These are phyloP conservation scores for Drosophila mayri DNA, from an alignment of 1,140 invertebrate species.

Conservation along the genomic window DNA sequence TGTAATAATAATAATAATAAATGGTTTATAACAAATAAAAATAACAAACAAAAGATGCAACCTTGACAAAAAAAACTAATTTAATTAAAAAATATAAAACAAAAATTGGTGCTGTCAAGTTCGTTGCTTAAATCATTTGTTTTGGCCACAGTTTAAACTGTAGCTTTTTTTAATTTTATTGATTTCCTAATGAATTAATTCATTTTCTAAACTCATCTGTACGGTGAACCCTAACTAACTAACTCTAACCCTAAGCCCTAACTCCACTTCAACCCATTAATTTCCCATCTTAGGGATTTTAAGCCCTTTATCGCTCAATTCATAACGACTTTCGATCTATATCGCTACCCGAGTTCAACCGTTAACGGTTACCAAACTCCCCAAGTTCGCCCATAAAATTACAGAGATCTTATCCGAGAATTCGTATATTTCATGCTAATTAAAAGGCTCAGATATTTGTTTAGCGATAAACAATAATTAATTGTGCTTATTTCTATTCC, in stretches of 20 bases:
- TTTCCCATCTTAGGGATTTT: constrained; percentile 32
- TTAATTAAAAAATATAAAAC: too few relatives aligned
- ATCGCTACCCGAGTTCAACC: constrained; percentile 51
- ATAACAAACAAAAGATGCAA: too few relatives aligned
- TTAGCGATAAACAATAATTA: constrained; percentile 71
- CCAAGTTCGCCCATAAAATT: constrained; percentile 62
- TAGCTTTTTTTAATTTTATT: too few relatives aligned
- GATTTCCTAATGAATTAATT: neutral
- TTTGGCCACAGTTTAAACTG: too few relatives aligned
- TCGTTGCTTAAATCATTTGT: too few relatives aligned
- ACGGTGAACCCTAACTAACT: constrained; percentile 12
- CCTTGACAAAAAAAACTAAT: too few relatives aligned
- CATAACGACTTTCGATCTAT: constrained; percentile 53
- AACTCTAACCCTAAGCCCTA: neutral
- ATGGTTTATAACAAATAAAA: too few relatives aligned
- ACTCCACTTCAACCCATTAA: constrained; percentile 28
- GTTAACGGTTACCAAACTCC: constrained; percentile 50
- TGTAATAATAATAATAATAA: too few relatives aligned
- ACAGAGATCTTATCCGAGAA: constrained; percentile 61
- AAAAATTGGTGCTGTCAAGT: too few relatives aligned
- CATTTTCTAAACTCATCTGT: neutral
- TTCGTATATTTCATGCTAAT: constrained; percentile 79
- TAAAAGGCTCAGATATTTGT: constrained; percentile 65
- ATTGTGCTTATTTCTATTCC: constrained; percentile 70
- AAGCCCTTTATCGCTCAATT: constrained; percentile 36